Base-by-base conservation (phyloP, 1,140 invertebrate species). In the Drosophila ananassae region DNA sequence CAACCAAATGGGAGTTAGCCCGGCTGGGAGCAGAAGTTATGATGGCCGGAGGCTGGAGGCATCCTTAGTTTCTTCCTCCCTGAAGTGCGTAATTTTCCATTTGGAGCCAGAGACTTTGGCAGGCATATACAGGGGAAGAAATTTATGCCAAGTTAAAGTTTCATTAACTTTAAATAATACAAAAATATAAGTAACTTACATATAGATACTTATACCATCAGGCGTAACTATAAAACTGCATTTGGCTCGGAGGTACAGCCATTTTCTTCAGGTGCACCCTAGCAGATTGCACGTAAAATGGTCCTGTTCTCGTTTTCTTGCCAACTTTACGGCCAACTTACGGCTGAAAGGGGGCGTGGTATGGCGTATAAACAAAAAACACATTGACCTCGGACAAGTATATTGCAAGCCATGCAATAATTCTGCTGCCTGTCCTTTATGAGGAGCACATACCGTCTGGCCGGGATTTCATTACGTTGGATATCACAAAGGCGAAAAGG, bases 351-450 rank as follows among this genome's bases (percentile, higher is more conserved):
- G 32, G 59, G 22, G 37, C 44, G 24, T 12, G 28, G 44, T 17
- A 34, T 24, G 50, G 59, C 47, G 56, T 59, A 82, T 78, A 81
- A 82, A 82, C 62, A 74, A 77, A 68, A 56, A 85, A 79, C 57
- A 78, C 74, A 81, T 85, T 85, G 82, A 87, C 78, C 80, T 84
- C 48, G 51, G 52, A 72, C 55, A 39, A 30, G 73, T 67, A 87
- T 77, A 74, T 77, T 77, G 82, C 82, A 72, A 85, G 78, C 54
- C 52, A 46, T 79, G 82, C 82, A 89, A 82, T 85, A 85, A 85
- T 75, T 89, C 73, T 81, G 63, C 32, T 74, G 28, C 30, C 61
- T 58, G 71, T 41, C 56, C 61, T 74, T 73, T 72, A 71, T 69
- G 64, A 69, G 64, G 63, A 62, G 47, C 58, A 30, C 41, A 30